Evolutionary conservation across 2,113 vertebrate species (phyloP).

Genomic region (Gallinago media): DNA sequence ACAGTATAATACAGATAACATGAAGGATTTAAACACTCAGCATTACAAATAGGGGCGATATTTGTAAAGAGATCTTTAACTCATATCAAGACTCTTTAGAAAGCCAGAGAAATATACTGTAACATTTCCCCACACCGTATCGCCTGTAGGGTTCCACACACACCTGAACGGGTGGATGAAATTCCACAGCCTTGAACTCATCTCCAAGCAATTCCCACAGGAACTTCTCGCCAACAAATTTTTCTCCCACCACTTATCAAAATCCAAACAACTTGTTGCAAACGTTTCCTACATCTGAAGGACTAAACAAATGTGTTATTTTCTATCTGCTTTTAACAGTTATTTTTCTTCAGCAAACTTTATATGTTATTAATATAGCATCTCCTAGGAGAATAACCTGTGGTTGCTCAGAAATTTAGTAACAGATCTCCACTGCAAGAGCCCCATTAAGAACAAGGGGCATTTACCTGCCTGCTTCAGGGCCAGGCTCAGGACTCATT

Average conservation of each 20-base stretch:
- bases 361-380: slow-evolving; percentile 1
- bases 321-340: slow-evolving; percentile 30
- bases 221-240: background rate
- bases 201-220: slow-evolving; percentile 18
- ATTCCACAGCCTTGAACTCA: background rate
- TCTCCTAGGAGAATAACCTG: slow-evolving; percentile 44
- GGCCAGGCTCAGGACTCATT: background rate
- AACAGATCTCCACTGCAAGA: background rate
- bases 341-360: slow-evolving; percentile 40
- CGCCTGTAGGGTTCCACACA: background rate
- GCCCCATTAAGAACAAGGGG: background rate
- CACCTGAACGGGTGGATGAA: background rate
- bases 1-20: slow-evolving; percentile 75
- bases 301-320: slow-evolving; percentile 6
- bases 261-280: background rate
- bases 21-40: slow-evolving; percentile 58
- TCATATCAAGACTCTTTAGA: slow-evolving; percentile 17
- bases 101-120: background rate
- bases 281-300: background rate
- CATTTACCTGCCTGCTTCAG: background rate
- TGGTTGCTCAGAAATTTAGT: slow-evolving; percentile 30
- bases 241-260: background rate
- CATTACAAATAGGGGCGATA: slow-evolving; percentile 27
- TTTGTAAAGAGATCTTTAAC: slow-evolving; percentile 18
- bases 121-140: background rate